A percentile compares a stretch with the other conserved stretches of the same genome.
These are phyloP conservation scores for Hoplodrina blanda DNA, from an alignment of 2,888 invertebrate species.

Conservation along the genomic window DNA sequence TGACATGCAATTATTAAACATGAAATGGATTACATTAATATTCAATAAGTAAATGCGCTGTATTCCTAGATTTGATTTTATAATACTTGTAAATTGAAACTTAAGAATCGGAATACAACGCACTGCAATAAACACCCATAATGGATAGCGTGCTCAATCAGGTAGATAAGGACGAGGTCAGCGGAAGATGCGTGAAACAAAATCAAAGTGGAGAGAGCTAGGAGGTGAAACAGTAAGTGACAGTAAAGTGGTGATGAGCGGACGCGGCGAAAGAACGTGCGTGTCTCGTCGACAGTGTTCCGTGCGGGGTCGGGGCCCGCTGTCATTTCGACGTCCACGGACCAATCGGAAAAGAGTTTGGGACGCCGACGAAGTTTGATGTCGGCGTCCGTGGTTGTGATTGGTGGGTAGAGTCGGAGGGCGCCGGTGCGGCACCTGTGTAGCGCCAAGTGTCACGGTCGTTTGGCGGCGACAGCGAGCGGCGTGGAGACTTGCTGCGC, in stretches of 20 bases:
- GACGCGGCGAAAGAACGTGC: conserved; percentile 85
- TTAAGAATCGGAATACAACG: conserved; percentile 59
- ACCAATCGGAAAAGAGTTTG: conserved; percentile 65
- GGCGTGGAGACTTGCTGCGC: conserved; percentile 95
- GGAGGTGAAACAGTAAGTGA: conserved; percentile 87
- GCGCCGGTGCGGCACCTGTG: conserved; percentile 87
- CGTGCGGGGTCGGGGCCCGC: conserved; percentile 87
- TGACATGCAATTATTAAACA: conserved; percentile 68
- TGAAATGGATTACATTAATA: conserved; percentile 53
- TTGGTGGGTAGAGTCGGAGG: conserved; percentile 71
- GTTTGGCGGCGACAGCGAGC: conserved; percentile 96
- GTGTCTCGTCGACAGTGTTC: conserved; percentile 86
- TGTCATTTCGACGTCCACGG: conserved; percentile 71
- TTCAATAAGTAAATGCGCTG: conserved; percentile 49
- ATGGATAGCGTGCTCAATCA: conserved; percentile 84
- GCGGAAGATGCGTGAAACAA: conserved; percentile 86
- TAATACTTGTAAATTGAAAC: conserved; percentile 9
- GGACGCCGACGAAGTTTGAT: conserved; percentile 41
- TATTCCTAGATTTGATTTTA: conserved; percentile 35
- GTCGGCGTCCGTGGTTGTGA: conserved; percentile 56
- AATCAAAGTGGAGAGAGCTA: conserved; percentile 83
- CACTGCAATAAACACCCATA: conserved; percentile 66
- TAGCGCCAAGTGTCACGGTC: conserved; percentile 91
- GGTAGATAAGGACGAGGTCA: conserved; percentile 82
- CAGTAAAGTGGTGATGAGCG: conserved; percentile 89